Evolutionary conservation across 2,113 vertebrate genomes (phyloP).

Genomic region (Cairina moschata): DNA sequence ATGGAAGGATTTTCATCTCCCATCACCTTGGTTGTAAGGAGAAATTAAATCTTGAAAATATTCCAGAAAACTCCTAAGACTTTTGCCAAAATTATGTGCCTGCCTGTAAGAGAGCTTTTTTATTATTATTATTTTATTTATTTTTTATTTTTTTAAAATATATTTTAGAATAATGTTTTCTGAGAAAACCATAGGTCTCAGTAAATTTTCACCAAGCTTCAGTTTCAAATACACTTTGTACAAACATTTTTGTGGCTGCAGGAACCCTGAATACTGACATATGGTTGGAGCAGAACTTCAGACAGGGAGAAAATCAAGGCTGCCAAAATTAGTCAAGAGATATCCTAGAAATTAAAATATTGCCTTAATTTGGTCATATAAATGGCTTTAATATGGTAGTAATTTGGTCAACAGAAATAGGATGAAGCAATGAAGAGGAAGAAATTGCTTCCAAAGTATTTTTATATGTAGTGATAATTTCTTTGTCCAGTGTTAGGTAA

Average conservation of each 20-base stretch:
- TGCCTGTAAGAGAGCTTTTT: neutral
- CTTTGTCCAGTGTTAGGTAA: neutral
- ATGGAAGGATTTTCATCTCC: neutral
- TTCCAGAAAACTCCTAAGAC: neutral
- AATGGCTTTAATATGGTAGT: neutral
- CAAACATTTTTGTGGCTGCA: accelerated
- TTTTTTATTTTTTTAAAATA: too few species aligned
- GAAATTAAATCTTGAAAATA: neutral
- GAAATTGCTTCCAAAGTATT: neutral
- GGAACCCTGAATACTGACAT: neutral
- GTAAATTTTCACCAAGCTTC: neutral
- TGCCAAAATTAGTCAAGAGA: neutral
- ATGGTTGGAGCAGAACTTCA: neutral
- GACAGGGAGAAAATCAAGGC: neutral
- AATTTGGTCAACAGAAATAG: neutral
- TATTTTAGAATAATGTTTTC: neutral
- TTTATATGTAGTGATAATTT: neutral
- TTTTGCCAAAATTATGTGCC: neutral
- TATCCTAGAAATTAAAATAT: neutral
- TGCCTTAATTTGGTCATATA: accelerated
- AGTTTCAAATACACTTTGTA: neutral
- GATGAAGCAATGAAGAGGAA: neutral
- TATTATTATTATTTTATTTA: too few species aligned
- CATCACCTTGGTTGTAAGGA: neutral
- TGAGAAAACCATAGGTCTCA: accelerated